Base-by-base conservation (phyloP, 2,888 invertebrate species). In the Sinohyriopsis cumingii region DNA sequence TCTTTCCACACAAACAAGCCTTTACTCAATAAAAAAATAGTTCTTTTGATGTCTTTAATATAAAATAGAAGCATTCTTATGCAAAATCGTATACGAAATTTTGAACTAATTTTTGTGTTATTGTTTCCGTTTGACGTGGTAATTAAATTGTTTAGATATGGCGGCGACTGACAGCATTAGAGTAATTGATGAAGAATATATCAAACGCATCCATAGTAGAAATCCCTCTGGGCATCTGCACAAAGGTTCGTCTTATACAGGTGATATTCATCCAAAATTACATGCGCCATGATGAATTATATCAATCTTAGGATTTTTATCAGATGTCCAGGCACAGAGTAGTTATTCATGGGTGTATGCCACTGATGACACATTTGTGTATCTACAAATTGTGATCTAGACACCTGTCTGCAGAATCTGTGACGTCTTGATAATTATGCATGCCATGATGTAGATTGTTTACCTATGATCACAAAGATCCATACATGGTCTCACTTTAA, bases 91-190 rank as follows among this genome's bases (percentile, higher is more conserved):
- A 33, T 45, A 1, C 1, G 3, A 45, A 19, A 24, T 55, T 22
- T 24, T 45, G 63, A 70, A 70, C 59, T 72, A 67, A 72, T 66
- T 71, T 65, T 1, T 55, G 12, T 53, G 76, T 56, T 75, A 24
- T 7, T 65, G 72, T 72, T 78, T 80, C 81, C 71, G 65, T 65
- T 45, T 45, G 53, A 28, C 15, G 67, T 33, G 66, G 81, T 79
- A 63, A 65, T 61, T 56, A 18, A 68, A 71, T 78, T 80, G 82
- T 82, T 82, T 82, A 81, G 76, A 83, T 33, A 88, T 88, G 87
- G 85, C 84, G 71, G 88, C 87, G 81, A 84, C 84, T 63, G 88
- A 87, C 79, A 84, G 87, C 66, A 82, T 88, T 25, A 81, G 83
- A 77, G 79, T 86, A 59, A 79, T 87, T 9, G 81, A 87, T 69